Conservation (phyloP, 2,797 vertebrate genomes). For the Neosilurus hyrtlii region DNA sequence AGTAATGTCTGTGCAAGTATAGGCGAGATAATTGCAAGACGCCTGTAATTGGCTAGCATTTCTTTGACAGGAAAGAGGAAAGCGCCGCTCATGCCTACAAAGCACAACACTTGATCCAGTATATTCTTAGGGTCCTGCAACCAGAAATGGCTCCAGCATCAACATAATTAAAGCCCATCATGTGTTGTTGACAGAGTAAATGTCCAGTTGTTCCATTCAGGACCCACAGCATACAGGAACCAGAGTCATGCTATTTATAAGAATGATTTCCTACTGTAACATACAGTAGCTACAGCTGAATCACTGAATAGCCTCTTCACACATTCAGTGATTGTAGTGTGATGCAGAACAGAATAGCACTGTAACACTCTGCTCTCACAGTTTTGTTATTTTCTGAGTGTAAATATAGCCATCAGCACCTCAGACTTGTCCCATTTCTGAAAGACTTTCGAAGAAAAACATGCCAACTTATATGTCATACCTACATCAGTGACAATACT, state of each 20-base stretch:
- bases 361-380: background rate
- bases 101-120: background rate
- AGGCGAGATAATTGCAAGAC: background rate
- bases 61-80: no score
- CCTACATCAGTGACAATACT: no score
- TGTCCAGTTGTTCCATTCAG: background rate
- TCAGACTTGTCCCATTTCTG: background rate
- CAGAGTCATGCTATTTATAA: background rate
- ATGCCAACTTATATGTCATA: background rate
- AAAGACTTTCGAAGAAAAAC: background rate
- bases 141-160: background rate
- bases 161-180: background rate
- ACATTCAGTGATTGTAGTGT: background rate
- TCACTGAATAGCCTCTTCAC: background rate
- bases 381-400: background rate
- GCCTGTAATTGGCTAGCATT: background rate
- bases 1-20: background rate
- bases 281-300: background rate
- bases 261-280: background rate
- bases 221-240: background rate
- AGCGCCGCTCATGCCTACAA: background rate
- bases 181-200: background rate
- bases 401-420: conserved; percentile 22
- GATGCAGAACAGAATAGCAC: background rate
- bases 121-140: background rate